These are phyloP conservation scores for Crotalus viridis DNA, from an alignment of 2,113 vertebrate species.

Conservation along the genomic window DNA sequence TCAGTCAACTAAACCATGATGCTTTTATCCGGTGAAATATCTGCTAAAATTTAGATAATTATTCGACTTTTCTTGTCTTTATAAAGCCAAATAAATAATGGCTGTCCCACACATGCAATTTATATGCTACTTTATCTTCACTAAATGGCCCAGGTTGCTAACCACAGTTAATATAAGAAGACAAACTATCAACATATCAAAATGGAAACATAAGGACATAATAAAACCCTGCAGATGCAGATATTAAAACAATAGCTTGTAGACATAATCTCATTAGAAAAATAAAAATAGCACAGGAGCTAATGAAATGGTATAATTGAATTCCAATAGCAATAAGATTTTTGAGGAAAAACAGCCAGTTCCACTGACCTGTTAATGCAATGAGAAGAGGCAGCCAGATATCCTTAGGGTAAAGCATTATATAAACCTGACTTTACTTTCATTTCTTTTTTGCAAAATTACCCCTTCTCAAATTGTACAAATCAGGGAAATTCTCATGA, in stretches of 20 bases:
- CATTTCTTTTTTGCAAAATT: not conserved
- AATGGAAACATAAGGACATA: not conserved
- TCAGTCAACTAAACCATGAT: not conserved
- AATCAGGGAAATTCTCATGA: not conserved
- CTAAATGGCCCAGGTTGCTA: not conserved
- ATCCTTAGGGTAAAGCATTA: not conserved
- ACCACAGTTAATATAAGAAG: not conserved
- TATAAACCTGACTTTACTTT: not conserved
- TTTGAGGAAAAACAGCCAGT: not conserved
- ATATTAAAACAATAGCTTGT: not conserved
- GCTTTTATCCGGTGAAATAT: not conserved
- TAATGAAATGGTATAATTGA: not conserved
- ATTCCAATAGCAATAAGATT: not conserved
- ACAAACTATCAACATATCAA: not conserved
- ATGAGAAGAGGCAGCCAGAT: not conserved
- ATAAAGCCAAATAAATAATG: not conserved
- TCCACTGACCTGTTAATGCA: not conserved
- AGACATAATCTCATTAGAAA: not conserved
- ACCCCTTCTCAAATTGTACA: not conserved
- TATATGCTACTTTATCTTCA: not conserved
- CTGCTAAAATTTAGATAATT: not conserved
- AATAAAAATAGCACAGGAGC: not conserved
- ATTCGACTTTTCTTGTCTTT: not conserved
- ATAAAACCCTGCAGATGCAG: not conserved
- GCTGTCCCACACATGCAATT: not conserved